phyloP scores from a whole-genome alignment of 2,888 invertebrate species.

The Aromia moschata region DNA sequence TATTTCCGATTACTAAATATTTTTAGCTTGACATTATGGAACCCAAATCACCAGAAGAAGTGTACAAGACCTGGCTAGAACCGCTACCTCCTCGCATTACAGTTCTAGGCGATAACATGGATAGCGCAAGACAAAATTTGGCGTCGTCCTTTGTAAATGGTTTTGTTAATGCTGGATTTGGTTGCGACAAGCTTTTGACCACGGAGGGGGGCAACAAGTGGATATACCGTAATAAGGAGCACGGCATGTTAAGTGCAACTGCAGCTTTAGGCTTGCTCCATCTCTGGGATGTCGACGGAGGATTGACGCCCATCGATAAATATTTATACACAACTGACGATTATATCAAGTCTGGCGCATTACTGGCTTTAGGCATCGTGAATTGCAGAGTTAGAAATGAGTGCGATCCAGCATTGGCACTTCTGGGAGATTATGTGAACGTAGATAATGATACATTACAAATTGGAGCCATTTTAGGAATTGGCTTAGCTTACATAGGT shows the following conservation, averaged over 20 bases:
- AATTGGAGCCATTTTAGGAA: conserved; percentile 85
- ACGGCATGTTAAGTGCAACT: conserved; percentile 96
- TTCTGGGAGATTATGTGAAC: conserved; percentile 92
- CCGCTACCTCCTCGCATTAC: conserved; percentile 73
- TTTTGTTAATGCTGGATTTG: conserved; percentile 98
- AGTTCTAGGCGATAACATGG: conserved; percentile 76
- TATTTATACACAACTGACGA: conserved; percentile 68
- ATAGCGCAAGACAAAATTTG: conserved; percentile 95
- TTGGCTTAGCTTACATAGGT: conserved; percentile 97
- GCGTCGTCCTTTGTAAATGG: conserved; percentile 99
- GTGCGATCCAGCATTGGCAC: conserved; percentile 96
- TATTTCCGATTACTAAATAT: too few species aligned
- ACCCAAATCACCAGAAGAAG: conserved; percentile 98
- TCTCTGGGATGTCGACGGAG: conserved; percentile 98
- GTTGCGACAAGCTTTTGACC: conserved; percentile 92
- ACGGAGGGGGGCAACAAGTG: conserved; percentile 72
- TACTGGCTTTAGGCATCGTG: conserved; percentile 96
- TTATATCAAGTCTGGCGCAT: conserved; percentile 94
- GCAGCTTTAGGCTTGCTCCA: conserved; percentile 95
- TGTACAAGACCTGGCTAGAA: conserved; percentile 98
- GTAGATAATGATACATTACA: conserved; percentile 85
- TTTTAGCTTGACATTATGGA: conserved; percentile 95
- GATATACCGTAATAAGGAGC: conserved; percentile 82
- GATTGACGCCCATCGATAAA: conserved; percentile 97
- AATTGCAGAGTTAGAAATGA: conserved; percentile 97